A percentile compares a stretch with the other conserved stretches of the same genome.
These are phyloP conservation scores for Erinaceus europaeus DNA, from an alignment of 2,113 vertebrate genomes.

Conservation along the genomic window DNA sequence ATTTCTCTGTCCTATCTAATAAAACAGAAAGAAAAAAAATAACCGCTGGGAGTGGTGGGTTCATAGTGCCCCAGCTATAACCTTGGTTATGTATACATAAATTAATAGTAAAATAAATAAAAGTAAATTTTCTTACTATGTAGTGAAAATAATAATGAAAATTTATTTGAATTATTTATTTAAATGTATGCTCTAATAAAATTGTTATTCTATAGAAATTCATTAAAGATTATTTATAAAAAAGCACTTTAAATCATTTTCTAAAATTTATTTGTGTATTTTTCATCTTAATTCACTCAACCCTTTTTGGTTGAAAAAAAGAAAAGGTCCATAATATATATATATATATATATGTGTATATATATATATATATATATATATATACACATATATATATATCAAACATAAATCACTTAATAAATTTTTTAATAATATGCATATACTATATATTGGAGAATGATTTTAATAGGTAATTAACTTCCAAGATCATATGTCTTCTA, in stretches of 20 bases:
- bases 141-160: not conserved
- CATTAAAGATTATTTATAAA: not conserved
- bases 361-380: too few relatives aligned
- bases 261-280: not conserved
- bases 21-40: too few relatives aligned
- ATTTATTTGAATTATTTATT: slow-evolving; percentile 14
- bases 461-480: not conserved
- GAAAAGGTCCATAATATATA: too few relatives aligned
- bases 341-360: too few relatives aligned
- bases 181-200: not conserved
- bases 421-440: not conserved
- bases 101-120: not conserved
- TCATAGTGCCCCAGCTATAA: too few relatives aligned
- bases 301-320: too few relatives aligned
- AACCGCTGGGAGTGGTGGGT: too few relatives aligned
- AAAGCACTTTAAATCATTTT: not conserved
- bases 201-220: not conserved
- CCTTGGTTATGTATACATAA: too few relatives aligned
- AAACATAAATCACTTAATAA: not conserved
- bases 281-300: slow-evolving; percentile 16
- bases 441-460: not conserved
- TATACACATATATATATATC: too few relatives aligned
- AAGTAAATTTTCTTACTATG: not conserved
- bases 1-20: too few relatives aligned
- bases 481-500: not conserved